Percentiles rank a stretch among this genome's conserved stretches.
These are phyloP conservation scores for Chrysemys picta DNA, from an alignment of 2,113 vertebrate genomes.

Conservation along the genomic window DNA sequence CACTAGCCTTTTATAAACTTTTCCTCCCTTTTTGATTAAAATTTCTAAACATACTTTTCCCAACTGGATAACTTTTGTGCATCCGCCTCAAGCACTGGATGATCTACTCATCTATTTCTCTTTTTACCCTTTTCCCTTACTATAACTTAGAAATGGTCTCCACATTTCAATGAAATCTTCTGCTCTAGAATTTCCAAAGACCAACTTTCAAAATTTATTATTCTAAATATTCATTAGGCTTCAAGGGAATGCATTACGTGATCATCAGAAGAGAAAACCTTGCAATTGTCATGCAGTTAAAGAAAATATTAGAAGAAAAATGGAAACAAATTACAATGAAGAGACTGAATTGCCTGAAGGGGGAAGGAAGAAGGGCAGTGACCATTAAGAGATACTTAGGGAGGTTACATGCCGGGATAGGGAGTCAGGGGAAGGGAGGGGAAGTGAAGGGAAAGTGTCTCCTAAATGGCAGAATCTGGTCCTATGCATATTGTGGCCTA, in stretches of 20 bases:
- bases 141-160: neutral
- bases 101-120: neutral
- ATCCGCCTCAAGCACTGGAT: neutral
- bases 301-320: neutral
- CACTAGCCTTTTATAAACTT: neutral
- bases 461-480: neutral
- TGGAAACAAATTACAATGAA: neutral
- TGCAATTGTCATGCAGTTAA: neutral
- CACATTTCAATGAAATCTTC: neutral
- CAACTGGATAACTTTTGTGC: neutral
- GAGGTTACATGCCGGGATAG: neutral
- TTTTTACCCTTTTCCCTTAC: neutral
- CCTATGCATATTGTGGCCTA: neutral
- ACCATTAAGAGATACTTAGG: neutral
- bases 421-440: neutral
- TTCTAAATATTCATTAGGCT: neutral
- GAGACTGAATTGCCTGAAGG: neutral
- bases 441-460: neutral
- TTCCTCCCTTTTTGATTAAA: neutral
- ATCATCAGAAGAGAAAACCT: rapidly evolving
- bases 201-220: rapidly evolving
- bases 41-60: rapidly evolving
- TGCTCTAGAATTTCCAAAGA: neutral
- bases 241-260: rapidly evolving
- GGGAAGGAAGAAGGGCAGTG: neutral